Base-by-base conservation (phyloP, 1,140 invertebrate genomes). In the Diorhabda elongata region DNA sequence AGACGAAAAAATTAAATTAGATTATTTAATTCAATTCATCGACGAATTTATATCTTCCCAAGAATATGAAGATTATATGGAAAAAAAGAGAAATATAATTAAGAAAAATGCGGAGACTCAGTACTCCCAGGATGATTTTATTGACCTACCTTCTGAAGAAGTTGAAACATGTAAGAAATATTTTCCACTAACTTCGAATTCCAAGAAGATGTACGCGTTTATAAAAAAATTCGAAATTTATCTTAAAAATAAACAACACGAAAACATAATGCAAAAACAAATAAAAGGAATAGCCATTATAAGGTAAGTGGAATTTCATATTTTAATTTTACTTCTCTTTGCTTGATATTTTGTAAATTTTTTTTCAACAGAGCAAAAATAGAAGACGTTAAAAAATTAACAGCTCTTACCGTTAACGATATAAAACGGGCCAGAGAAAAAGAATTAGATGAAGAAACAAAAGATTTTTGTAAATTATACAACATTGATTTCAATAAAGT, bases 1-100 rank as follows among this genome's bases (percentile, higher is more conserved):
- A 52, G 8, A 67, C 56, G 63, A 67, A 42, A 42, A 56, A 56
- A 52, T 9, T 44, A 64, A 69, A 42, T 61, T 44, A 3, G 42
- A 73, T 41, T 56, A 70, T 11, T 64, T 74, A 7, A 52, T 67
- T 4, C 45, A 60, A 9, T 74, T 73, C 66, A 66, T 74, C n/a
- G 67, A 74, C 52, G 68, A 74, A 45, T 74, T 74, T 59, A 41
- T 74, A 7, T 56, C 58, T n/a, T 73, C 73, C 8, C 8, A 74
- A 63, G 73, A 74, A 60, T 74, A 72, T 45, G 5, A 41, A 5
- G 61, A 67, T 2, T 72, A 72, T 61, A 3, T 70, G 4, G 44
- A 62, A 42, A 68, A 60, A 5, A 74, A 74, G 60, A 59, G 42
- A 11, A 62, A 63, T 42, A 74, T 70, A 26, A 58, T 60, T 3